These are phyloP conservation scores for Callyntrura sp. DNA, from an alignment of 2,888 invertebrate genomes.

Conservation along the genomic window DNA sequence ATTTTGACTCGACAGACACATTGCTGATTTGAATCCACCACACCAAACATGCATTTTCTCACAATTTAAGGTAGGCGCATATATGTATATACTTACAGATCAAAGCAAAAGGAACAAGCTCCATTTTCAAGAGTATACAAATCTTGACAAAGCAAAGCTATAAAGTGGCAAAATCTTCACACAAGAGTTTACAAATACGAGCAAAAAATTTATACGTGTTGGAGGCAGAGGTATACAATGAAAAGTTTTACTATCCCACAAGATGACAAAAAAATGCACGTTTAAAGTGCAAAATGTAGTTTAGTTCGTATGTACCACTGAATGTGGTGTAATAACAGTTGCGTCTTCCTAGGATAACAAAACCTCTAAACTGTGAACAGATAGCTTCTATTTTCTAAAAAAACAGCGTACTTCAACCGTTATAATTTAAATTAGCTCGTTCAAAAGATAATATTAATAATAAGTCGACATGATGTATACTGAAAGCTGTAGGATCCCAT, in stretches of 20 bases:
- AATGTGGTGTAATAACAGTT: conserved; percentile 45
- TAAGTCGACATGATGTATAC: too few species aligned
- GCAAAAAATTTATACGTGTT: conserved; percentile 13
- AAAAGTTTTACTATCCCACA: conserved; percentile 53
- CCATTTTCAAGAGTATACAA: neutral
- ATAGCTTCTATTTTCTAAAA: conserved; percentile 18
- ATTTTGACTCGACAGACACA: too few species aligned
- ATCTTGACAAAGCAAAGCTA: conserved; percentile 17
- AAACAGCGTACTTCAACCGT: conserved; percentile 50
- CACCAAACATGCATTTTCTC: neutral
- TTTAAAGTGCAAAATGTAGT: neutral
- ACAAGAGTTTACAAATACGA: conserved; percentile 42
- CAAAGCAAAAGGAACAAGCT: conserved; percentile 24
- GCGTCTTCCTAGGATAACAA: neutral
- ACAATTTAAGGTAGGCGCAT: neutral
- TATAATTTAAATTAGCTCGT: conserved; percentile 2
- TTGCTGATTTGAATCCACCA: too few species aligned
- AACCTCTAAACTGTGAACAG: conserved; percentile 47
- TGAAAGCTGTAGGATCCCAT: too few species aligned
- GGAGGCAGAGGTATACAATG: conserved; percentile 11
- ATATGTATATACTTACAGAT: neutral
- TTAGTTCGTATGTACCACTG: neutral
- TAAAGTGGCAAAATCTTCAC: conserved; percentile 11
- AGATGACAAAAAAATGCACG: conserved; percentile 24
- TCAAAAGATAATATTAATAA: too few species aligned